Evolutionary conservation across 2,113 vertebrate species (phyloP).

Genomic region (Myanophis thanlyinensis): DNA sequence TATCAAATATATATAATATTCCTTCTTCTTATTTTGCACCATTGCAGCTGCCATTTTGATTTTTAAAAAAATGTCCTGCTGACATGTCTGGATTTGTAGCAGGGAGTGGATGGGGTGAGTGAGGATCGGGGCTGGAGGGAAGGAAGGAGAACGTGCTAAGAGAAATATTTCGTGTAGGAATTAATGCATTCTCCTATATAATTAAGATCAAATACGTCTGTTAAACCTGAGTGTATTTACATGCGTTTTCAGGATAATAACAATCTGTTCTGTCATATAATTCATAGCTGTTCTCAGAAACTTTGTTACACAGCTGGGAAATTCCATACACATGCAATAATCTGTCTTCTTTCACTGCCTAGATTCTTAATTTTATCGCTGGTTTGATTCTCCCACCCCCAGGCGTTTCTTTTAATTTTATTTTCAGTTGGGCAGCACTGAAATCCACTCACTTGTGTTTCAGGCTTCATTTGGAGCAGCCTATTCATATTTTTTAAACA

Average conservation of each 20-base stretch:
- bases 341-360: slow-evolving; percentile 2
- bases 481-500: slow-evolving; percentile 67
- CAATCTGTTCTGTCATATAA: neutral
- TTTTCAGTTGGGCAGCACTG: slow-evolving; percentile 16
- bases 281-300: neutral
- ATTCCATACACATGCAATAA: neutral
- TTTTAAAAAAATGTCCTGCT: neutral
- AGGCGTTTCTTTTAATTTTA: slow-evolving; percentile 36
- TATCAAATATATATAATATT: too few species aligned
- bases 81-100: neutral
- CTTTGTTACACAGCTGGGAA: neutral
- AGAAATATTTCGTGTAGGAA: neutral
- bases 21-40: neutral
- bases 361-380: slow-evolving; percentile 18
- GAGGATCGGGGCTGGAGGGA: neutral
- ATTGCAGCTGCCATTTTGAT: neutral
- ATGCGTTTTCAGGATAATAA: neutral
- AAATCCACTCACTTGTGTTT: slow-evolving; percentile 53
- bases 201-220: neutral
- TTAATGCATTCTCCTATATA: neutral
- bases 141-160: neutral
- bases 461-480: slow-evolving; percentile 43
- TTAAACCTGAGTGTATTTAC: neutral
- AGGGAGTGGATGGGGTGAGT: neutral
- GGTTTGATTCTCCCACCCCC: neutral